Percentiles rank a stretch among this genome's conserved stretches.
phyloP scores from a whole-genome alignment of 2,113 vertebrate genomes.

The Oryzias woworae region DNA sequence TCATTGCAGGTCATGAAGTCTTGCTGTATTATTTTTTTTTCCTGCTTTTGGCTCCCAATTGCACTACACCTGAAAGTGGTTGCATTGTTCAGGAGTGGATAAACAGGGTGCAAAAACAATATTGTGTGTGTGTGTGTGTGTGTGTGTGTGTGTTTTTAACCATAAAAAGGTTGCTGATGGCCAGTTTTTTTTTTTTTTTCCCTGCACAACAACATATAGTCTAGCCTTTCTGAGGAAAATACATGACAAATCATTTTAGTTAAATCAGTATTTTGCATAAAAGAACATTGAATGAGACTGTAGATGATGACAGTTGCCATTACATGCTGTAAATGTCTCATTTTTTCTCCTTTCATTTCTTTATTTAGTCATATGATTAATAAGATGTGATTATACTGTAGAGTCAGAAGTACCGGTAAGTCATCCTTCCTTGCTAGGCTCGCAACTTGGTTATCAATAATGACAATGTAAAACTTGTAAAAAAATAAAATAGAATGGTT shows the following conservation, averaged over 20 bases:
- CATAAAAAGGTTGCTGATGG: conserved; percentile 1
- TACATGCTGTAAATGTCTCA: conserved; percentile 72
- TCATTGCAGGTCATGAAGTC: conserved; percentile 18
- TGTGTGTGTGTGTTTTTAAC: conserved; percentile 2
- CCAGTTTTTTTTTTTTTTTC: conserved; percentile 3
- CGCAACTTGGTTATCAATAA: conserved; percentile 78
- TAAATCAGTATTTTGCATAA: conserved; percentile 33
- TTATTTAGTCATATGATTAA: conserved; percentile 65
- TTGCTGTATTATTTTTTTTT: conserved; percentile 40
- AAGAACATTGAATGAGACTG: conserved; percentile 29
- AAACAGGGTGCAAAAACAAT: conserved; percentile 52
- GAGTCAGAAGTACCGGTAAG: conserved; percentile 64
- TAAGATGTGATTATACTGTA: conserved; percentile 76
- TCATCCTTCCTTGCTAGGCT: conserved; percentile 73
- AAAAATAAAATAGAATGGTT: conserved; percentile 42
- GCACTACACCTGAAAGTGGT: conserved; percentile 53
- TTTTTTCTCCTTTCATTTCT: conserved; percentile 63
- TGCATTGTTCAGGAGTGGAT: conserved; percentile 24
- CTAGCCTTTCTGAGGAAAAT: conserved; percentile 10
- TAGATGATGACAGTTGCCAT: conserved; percentile 67
- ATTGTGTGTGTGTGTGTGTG: conserved; percentile 20
- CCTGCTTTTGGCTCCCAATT: conserved; percentile 39
- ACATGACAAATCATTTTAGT: conserved; percentile 57
- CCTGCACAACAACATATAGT: conserved; percentile 8
- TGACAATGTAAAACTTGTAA: conserved; percentile 69